These are phyloP conservation scores for Macrobrachium nipponense DNA, from an alignment of 1,140 invertebrate species.

Conservation along the genomic window DNA sequence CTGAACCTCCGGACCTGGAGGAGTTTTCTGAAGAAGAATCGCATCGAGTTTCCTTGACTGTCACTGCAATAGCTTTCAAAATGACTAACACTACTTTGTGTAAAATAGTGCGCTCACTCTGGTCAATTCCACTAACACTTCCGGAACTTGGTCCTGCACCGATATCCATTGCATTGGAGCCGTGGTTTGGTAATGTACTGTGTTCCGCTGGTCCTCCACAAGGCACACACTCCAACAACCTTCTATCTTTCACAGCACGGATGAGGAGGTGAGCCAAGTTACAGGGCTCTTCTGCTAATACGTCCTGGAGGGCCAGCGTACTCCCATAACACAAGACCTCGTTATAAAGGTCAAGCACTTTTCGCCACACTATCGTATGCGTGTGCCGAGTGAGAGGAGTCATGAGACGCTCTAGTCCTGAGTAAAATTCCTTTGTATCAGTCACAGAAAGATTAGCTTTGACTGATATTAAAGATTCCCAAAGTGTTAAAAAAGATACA, in stretches of 20 bases:
- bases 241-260: slow-evolving; percentile 85
- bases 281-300: slow-evolving; percentile 86
- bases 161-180: slow-evolving; percentile 14
- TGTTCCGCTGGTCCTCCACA: slow-evolving; percentile 69
- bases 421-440: slow-evolving; percentile 89
- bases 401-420: slow-evolving; percentile 84
- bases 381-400: slow-evolving; percentile 79
- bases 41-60: slow-evolving; percentile 87
- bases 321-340: slow-evolving; percentile 91
- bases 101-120: slow-evolving; percentile 76
- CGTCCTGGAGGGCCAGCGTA: slow-evolving; percentile 86
- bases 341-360: slow-evolving; percentile 85
- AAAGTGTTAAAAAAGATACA: slow-evolving; percentile 84
- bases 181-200: slow-evolving; percentile 62
- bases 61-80: slow-evolving; percentile 88
- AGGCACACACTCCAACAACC: slow-evolving; percentile 79
- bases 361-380: slow-evolving; percentile 84
- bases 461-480: slow-evolving; percentile 91
- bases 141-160: slow-evolving; percentile 42
- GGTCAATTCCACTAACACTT: slow-evolving; percentile 41
- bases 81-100: slow-evolving; percentile 88
- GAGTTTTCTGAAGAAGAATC: slow-evolving; percentile 80
- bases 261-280: slow-evolving; percentile 85
- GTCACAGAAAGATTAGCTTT: slow-evolving; percentile 89
- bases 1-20: slow-evolving; percentile 64